Evolutionary conservation across 2,797 vertebrate species (phyloP), one percentile per base, ranked within the genome.

Genomic region (Crypturellus tataupa): DNA sequence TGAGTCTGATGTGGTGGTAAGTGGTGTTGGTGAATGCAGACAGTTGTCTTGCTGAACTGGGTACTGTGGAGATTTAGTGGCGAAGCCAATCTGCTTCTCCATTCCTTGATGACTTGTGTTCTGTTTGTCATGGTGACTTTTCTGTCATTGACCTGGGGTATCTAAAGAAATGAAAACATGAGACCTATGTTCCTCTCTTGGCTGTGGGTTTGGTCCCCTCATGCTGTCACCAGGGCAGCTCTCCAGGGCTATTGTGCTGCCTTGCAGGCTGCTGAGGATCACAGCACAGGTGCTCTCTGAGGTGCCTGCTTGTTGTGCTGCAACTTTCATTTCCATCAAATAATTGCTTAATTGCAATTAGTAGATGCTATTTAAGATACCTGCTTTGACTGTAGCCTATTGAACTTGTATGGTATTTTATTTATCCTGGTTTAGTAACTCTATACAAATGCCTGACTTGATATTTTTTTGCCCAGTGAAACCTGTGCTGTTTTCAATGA

Each of bases 391-490:
- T 76, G 13, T 37, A 70, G 60, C 31, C 68, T 85, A 17, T n/a
- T 87, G 62, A 76, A 82, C n/a, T 80, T 85, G 47, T 70, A 69
- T 69, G 64, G 17, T 62, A 47, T 15, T 56, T 39, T 68, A 9
- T 75, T 90, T 93, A 77, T 47, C 51, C 16, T 53, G 27, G n/a
- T 64, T 78, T 75, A 89, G 33, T n/a, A 46, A 89, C 81, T 70
- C 46, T 69, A 14, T 24, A 40, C 59, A 93, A 89, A 51, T 83
- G 68, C 39, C 47, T 72, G 60, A 85, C 58, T 37, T 68, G 53
- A 59, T 90, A 14, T 89, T 87, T 92, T 94, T 88, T 75, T 93
- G 37, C 42, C 31, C 24, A 35, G 58, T 31, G 63, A 94, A 76
- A 27, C 40, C 63, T 62, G 14, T 80, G 42, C 37, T 77, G 40